A percentile compares a stretch with the other conserved stretches of the same genome.
phyloP scores from a whole-genome alignment of 2,113 vertebrate genomes.

The Carlito syrichta region DNA sequence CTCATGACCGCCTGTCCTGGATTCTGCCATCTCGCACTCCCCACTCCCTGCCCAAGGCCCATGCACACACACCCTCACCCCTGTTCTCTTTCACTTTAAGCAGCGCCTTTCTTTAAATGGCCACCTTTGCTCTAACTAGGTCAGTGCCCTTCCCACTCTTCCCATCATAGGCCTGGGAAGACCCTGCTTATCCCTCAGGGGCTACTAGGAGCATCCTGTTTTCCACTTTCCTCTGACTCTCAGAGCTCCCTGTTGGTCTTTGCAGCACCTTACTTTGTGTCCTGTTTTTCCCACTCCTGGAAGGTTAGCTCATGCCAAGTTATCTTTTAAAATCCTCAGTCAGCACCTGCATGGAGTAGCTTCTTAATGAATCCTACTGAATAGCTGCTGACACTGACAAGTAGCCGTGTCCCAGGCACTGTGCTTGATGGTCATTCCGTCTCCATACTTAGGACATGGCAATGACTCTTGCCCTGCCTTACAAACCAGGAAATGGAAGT shows the following conservation, averaged over 20 bases:
- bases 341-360: too few relatives aligned
- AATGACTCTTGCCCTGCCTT: background rate
- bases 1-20: too few relatives aligned
- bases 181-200: background rate
- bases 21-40: too few relatives aligned
- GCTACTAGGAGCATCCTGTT: too few relatives aligned
- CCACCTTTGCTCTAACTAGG: background rate
- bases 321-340: too few relatives aligned
- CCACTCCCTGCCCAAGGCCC: background rate
- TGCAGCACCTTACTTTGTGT: background rate
- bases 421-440: background rate
- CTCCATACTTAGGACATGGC: background rate
- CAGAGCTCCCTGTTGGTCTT: background rate
- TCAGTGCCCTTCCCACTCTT: background rate
- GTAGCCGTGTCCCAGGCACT: background rate
- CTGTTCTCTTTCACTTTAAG: background rate
- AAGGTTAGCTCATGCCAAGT: too few relatives aligned
- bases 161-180: background rate
- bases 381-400: background rate
- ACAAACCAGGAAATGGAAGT: constrained; percentile 11
- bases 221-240: background rate
- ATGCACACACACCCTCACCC: background rate
- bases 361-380: constrained; percentile 13
- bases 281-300: background rate
- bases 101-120: background rate